A percentile compares a stretch with the other conserved stretches of the same genome.
phyloP scores from a whole-genome alignment of 2,888 invertebrate species.

The Parnassius mnemosyne region DNA sequence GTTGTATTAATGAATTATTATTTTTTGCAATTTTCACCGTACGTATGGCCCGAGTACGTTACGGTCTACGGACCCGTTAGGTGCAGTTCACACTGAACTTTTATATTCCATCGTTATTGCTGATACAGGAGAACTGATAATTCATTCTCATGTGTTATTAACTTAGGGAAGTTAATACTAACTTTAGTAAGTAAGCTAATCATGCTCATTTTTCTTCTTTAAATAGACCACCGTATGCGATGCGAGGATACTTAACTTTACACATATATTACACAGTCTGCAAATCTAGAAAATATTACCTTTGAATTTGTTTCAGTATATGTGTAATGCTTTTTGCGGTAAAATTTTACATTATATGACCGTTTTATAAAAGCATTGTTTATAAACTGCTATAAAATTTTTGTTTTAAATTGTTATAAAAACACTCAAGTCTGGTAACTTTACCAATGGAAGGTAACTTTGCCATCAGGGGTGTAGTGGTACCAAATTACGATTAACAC shows the following conservation, averaged over 20 bases:
- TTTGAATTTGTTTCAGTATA: too few relatives aligned
- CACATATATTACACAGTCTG: not conserved
- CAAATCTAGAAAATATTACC: too few relatives aligned
- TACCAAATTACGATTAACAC: too few relatives aligned
- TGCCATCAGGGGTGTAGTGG: too few relatives aligned
- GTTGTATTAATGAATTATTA: slow-evolving; percentile 61
- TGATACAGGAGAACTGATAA: not conserved
- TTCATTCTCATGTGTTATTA: not conserved
- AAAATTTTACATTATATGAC: too few relatives aligned
- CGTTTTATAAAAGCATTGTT: too few relatives aligned
- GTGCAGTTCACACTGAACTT: slow-evolving; percentile 9
- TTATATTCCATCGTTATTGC: not conserved
- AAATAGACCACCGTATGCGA: not conserved
- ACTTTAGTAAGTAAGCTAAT: not conserved
- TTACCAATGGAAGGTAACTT: too few relatives aligned
- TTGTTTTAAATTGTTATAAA: too few relatives aligned
- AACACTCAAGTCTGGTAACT: too few relatives aligned
- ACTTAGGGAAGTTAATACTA: not conserved
- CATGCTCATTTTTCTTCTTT: not conserved
- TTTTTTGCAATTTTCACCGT: slow-evolving; percentile 71
- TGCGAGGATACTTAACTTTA: not conserved
- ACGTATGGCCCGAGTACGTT: slow-evolving; percentile 40
- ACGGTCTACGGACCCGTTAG: slow-evolving; percentile 15
- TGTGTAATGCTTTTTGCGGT: too few relatives aligned
- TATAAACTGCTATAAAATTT: too few relatives aligned